phyloP scores from a whole-genome alignment of 1,140 invertebrate species.

The Platorchestia sp. region DNA sequence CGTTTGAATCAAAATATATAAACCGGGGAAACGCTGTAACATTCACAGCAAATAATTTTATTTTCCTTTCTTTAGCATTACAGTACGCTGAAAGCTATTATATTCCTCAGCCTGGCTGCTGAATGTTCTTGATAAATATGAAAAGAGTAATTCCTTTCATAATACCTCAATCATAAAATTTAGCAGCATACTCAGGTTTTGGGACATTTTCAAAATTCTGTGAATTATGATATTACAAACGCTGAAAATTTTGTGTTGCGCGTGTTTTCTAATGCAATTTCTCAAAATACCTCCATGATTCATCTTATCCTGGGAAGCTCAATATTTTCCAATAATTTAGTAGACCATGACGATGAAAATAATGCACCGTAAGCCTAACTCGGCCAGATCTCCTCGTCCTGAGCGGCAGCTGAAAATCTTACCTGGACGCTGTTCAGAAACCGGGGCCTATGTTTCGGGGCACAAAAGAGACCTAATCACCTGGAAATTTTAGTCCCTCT shows the following conservation, averaged over 20 bases:
- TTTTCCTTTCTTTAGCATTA: too few species aligned
- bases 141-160: not conserved
- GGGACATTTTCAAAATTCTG: not conserved
- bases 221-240: not conserved
- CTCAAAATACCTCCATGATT: not conserved
- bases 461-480: slow-evolving; percentile 45
- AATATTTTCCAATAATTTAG: not conserved
- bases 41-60: too few species aligned
- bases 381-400: not conserved
- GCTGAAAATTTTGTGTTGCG: not conserved
- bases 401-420: not conserved
- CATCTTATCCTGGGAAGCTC: not conserved
- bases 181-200: not conserved
- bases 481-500: slow-evolving; percentile 24
- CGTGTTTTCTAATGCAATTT: not conserved
- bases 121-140: too few species aligned
- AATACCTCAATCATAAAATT: not conserved
- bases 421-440: not conserved
- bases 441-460: not conserved
- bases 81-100: too few species aligned
- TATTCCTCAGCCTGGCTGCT: too few species aligned
- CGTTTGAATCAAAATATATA: too few species aligned
- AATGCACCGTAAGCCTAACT: not conserved
- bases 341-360: not conserved
- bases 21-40: too few species aligned